Conservation (phyloP, 2,797 vertebrate species). For the Scomberomorus guttatus region DNA sequence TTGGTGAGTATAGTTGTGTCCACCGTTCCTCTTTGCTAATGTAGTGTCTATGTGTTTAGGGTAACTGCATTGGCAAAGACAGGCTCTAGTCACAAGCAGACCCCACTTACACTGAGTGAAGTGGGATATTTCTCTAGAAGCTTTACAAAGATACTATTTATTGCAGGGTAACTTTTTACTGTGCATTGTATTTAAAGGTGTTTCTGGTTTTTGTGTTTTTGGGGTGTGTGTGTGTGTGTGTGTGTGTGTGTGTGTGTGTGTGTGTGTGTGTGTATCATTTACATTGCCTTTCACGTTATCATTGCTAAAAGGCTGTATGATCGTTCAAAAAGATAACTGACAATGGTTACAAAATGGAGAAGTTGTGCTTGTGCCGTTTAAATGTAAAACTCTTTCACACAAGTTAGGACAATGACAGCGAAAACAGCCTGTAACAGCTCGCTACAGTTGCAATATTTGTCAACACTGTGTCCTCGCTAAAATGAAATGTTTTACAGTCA, state of each 20-base stretch:
- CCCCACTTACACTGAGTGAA: not conserved
- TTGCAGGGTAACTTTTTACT: not conserved
- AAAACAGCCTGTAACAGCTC: not conserved
- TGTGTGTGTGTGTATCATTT: no score
- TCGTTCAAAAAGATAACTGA: not conserved
- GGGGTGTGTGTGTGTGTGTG: no score
- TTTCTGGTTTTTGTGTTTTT: not conserved
- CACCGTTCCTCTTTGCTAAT: conserved; percentile 1
- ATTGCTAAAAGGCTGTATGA: not conserved
- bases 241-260: no score
- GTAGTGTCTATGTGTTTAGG: not conserved
- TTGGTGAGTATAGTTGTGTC: not conserved
- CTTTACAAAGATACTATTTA: conserved; percentile 6
- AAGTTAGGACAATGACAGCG: not conserved
- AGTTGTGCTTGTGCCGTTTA: not conserved
- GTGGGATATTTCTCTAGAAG: not conserved
- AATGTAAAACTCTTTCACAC: not conserved
- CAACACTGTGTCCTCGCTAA: not conserved
- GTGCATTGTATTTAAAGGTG: not conserved
- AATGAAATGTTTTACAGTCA: conserved; percentile 29
- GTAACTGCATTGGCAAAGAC: not conserved
- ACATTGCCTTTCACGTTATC: not conserved
- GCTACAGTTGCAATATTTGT: not conserved
- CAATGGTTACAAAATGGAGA: not conserved
- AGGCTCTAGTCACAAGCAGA: not conserved